A percentile compares a stretch with the other conserved stretches of the same genome.
These are phyloP conservation scores for Pectinophora gossypiella DNA, from an alignment of 1,140 invertebrate genomes.

Conservation along the genomic window DNA sequence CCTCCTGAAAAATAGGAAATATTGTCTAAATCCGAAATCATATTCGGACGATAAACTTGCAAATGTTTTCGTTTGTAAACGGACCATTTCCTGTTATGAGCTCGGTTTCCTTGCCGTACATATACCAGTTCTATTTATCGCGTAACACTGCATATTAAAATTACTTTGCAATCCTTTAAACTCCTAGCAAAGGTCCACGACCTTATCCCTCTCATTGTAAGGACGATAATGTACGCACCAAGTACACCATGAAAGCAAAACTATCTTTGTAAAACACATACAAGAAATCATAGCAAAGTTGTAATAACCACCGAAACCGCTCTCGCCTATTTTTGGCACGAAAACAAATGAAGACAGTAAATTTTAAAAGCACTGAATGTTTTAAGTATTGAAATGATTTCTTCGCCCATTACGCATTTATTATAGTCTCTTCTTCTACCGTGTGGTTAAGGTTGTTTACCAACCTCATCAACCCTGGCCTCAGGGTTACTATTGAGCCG, in stretches of 20 bases:
- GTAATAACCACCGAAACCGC: constrained; percentile 10
- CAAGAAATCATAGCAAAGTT: constrained; percentile 30
- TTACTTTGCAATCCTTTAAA: neutral
- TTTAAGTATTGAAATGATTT: neutral
- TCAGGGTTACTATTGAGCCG: no score
- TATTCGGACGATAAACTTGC: constrained; percentile 31
- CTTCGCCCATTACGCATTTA: neutral
- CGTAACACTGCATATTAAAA: constrained; percentile 11
- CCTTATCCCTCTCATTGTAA: no score
- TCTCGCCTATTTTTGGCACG: constrained; percentile 33
- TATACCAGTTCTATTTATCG: constrained; percentile 27
- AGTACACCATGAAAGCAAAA: no score
- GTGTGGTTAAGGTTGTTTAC: no score
- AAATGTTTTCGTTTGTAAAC: constrained; percentile 37
- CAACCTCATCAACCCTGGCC: no score
- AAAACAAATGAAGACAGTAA: constrained; percentile 35
- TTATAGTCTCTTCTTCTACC: no score
- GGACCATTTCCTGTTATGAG: constrained; percentile 43
- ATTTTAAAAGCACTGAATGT: constrained; percentile 25
- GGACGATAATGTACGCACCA: no score
- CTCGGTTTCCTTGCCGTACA: constrained; percentile 27
- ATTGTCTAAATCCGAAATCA: constrained; percentile 16
- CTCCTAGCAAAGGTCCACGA: neutral
- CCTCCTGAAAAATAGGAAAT: neutral
- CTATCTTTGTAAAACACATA: no score